These are phyloP conservation scores for Coreius guichenoti DNA, from an alignment of 2,797 vertebrate genomes.

Conservation along the genomic window DNA sequence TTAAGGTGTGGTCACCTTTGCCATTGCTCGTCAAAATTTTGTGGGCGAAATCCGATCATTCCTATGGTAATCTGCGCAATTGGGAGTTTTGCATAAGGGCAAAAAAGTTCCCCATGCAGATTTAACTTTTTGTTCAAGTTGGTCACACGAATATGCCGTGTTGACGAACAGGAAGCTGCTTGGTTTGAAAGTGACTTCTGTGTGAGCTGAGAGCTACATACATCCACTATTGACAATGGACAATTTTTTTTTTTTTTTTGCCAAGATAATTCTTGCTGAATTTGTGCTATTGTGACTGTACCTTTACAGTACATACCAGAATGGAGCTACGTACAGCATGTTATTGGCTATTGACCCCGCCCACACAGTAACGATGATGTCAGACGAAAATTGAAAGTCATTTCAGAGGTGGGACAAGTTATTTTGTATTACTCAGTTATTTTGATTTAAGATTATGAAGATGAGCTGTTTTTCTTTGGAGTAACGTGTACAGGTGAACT, in stretches of 20 bases:
- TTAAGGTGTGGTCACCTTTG: neutral
- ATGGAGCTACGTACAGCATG: neutral
- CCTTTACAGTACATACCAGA: neutral
- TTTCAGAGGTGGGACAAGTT: neutral
- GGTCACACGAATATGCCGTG: accelerated
- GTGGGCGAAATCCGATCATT: neutral
- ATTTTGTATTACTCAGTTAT: neutral
- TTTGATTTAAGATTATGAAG: neutral
- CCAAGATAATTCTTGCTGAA: neutral
- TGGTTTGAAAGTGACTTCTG: neutral
- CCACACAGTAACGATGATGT: neutral
- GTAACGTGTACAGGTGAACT: accelerated
- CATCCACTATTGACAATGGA: neutral
- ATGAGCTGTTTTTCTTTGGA: neutral
- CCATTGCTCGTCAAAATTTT: neutral
- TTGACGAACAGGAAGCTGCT: neutral
- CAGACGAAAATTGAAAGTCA: neutral
- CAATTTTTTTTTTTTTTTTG: accelerated
- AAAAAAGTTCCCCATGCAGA: neutral
- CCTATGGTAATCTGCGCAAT: neutral
- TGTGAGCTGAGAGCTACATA: too few relatives aligned
- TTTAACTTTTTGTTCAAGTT: neutral
- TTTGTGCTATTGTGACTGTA: neutral
- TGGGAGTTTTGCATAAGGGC: neutral
- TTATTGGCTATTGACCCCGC: neutral